Conservation (phyloP, 2,888 invertebrate genomes). For the Unio pictorum region DNA sequence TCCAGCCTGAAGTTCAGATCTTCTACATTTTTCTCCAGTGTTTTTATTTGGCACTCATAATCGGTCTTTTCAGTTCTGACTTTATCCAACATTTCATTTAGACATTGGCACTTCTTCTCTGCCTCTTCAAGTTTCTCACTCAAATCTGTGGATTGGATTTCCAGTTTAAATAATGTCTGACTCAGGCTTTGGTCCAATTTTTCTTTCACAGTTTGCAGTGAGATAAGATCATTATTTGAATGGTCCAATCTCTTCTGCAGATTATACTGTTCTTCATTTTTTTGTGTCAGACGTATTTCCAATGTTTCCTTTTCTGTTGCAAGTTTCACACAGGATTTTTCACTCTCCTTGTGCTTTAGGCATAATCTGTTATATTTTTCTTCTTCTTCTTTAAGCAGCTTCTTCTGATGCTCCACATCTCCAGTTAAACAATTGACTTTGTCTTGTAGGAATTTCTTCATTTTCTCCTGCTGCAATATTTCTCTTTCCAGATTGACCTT, state of each 20-base stretch:
- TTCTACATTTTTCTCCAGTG: conserved; percentile 15
- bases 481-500: conserved; percentile 2
- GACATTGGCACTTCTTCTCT: conserved; percentile 2
- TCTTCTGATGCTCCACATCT: no score
- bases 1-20: conserved; percentile 15
- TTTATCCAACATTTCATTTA: conserved; percentile 11
- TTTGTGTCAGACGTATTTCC: neutral
- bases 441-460: conserved; percentile 1
- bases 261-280: neutral
- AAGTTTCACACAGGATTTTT: no score
- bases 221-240: no score
- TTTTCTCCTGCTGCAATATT: conserved; percentile 5
- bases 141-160: no score
- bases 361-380: no score
- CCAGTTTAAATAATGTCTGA: no score
- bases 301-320: neutral
- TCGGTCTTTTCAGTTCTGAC: conserved; percentile 16
- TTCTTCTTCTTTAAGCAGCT: no score
- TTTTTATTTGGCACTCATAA: conserved; percentile 4
- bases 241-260: no score
- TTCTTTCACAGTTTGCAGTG: no score
- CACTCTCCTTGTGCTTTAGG: conserved; percentile 1
- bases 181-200: no score
- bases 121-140: no score
- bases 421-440: conserved; percentile 1